Percentiles rank a stretch among this genome's conserved stretches.
phyloP scores from a whole-genome alignment of 2,888 invertebrate genomes.

The Eugnorisma glareosa region DNA sequence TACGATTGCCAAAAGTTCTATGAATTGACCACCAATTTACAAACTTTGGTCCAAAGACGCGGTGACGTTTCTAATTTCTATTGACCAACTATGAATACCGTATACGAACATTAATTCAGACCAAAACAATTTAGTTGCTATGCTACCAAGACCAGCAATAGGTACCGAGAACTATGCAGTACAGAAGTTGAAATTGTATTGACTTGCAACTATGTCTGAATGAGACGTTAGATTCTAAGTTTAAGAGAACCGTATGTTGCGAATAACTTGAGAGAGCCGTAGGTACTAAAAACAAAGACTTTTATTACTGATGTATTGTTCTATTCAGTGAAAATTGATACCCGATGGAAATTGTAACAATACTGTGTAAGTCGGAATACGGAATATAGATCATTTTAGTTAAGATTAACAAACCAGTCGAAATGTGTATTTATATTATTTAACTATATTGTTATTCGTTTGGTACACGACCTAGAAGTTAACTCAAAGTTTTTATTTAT shows the following conservation, averaged over 20 bases:
- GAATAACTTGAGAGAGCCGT: not conserved
- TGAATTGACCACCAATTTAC: not conserved
- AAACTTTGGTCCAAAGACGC: slow-evolving; percentile 3
- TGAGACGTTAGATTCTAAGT: not conserved
- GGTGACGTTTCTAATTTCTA: not conserved
- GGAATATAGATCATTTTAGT: not conserved
- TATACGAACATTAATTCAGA: slow-evolving; percentile 22
- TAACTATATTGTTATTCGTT: not conserved
- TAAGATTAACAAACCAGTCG: not conserved
- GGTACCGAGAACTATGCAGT: slow-evolving; percentile 34
- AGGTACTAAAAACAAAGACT: not conserved
- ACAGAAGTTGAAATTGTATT: slow-evolving; percentile 55
- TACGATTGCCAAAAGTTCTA: not conserved
- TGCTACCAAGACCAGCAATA: slow-evolving; percentile 36
- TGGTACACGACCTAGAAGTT: not conserved
- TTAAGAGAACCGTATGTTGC: not conserved
- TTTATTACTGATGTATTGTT: not conserved
- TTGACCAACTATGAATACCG: slow-evolving; percentile 16
- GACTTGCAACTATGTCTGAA: slow-evolving; percentile 21
- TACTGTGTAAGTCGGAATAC: not conserved
- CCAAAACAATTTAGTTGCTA: slow-evolving; percentile 39
- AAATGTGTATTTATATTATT: not conserved
- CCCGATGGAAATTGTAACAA: not conserved
- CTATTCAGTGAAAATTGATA: not conserved
- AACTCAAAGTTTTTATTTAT: not conserved